Evolutionary conservation across 2,888 invertebrate genomes (phyloP), one percentile per base, ranked within the genome.

Genomic region (Agriopis marginaria): DNA sequence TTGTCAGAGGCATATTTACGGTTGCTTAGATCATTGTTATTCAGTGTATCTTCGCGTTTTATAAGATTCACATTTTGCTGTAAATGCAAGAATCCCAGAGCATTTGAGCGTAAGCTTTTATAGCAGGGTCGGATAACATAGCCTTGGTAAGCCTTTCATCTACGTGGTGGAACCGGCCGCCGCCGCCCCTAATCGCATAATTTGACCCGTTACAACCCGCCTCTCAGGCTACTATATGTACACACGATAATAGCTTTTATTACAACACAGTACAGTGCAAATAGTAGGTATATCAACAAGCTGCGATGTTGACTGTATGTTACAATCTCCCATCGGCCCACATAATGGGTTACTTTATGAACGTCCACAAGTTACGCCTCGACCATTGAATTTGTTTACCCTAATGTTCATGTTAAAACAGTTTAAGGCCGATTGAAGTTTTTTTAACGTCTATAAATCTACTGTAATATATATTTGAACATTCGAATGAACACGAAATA

Each of bases 71-170:
- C 66, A 77, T 77, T 79, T 74, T 77, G 76, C 74, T 77, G 74
- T 67, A 76, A 75, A 77, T 75, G 71, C 77, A 77, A 77, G 77
- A 79, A 79, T 77, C 74, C 73, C 72, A 73, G 79, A 82, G 79
- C 78, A 77, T 78, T 79, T 70, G 66, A 70, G 77, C 75, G 71
- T 83, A 80, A 82, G 81, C 80, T 76, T 79, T 85, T 80, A 84
- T 77, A 75, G 80, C 76, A 74, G 77, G 81, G 80, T 78, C 75
- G 77, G 80, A 75, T 74, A 76, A 77, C 78, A 78, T 82, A 82
- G 79, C 82, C 81, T 79, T 74, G 63, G 82, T 83, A 87, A 86
- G 83, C 84, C 85, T 87, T 87, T 87, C 83, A 86, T 87, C 83
- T 84, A 79, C 69, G 79, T 70, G 72, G 75, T 66, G 74, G 76